Base-by-base conservation (phyloP, 2,888 invertebrate species). In the Diplazon laetatorius region DNA sequence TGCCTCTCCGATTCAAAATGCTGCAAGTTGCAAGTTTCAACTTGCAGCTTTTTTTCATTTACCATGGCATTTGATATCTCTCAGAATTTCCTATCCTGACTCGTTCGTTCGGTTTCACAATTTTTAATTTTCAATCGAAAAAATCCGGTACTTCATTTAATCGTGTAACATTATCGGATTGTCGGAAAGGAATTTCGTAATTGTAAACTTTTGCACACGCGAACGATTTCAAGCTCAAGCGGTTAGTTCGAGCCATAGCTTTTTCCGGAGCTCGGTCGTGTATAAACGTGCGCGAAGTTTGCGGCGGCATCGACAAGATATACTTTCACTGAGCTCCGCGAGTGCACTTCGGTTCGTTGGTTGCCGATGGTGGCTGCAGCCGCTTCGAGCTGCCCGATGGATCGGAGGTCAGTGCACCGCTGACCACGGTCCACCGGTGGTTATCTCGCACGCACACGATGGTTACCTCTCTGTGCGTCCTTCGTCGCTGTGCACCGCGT, bases 381-480 rank as follows among this genome's bases (percentile, higher is more conserved):
- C 66, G 18, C 30, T 2, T 2, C 30, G 62, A 18, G 71, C 42
- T 63, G 73, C 75, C 72, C 80, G 74, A 84, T 81, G 87, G 85
- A 87, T 87, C 86, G 85, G 87, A 86, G 89, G 88, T 88, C 89
- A 88, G 87, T 88, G 88, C 88, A 88, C 88, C 82, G 75, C 68
- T 78, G 78, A 80, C 80, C 78, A 80, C 82, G 68, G 66, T 78
- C 74, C 78, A 77, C 66, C 71, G 65, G 68, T 18, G 37, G 52
- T 25, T 65, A 65, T 66, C 66, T 52, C 50, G 66, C 66, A 66
- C 50, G 37, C 66, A 37, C 37, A 20, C 66, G n/a, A n/a, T n/a
- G n/a, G n/a, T 22, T 35, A 35, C 18, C 50, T 39, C 16, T 25
- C 14, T 14, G n/a, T n/a, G 9, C 50, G 50, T 65, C 18, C 35